Percentiles rank a stretch among this genome's conserved stretches.
Evolutionary conservation across 2,113 vertebrate genomes (phyloP).

Genomic region (Heliornis fulica): DNA sequence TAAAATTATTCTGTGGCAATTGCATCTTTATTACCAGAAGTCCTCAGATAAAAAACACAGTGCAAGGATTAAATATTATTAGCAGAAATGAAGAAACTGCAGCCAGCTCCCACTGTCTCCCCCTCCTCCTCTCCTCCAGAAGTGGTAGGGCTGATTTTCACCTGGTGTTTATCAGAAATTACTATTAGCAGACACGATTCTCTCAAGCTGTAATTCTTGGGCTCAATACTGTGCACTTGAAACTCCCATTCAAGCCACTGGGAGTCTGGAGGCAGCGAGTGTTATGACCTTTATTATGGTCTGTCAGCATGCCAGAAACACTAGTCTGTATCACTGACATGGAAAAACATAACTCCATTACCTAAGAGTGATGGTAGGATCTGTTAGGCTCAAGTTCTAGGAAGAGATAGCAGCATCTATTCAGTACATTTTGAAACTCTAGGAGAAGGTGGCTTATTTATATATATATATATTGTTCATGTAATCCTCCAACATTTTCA

Average conservation of each 20-base stretch:
- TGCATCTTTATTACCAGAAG: neutral
- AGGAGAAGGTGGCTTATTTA: neutral
- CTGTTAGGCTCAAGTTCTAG: neutral
- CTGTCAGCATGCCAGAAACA: neutral
- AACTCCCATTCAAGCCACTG: neutral
- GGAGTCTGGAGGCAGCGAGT: neutral
- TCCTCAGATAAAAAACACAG: neutral
- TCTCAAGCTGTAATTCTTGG: neutral
- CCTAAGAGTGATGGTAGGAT: neutral
- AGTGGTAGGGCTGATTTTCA: neutral
- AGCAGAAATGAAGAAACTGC: neutral
- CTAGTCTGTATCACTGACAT: neutral
- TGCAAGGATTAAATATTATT: neutral
- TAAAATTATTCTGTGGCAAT: neutral
- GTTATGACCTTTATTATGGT: neutral
- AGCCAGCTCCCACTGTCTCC: neutral
- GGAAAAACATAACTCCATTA: conserved; percentile 4
- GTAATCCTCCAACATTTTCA: neutral
- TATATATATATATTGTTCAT: neutral
- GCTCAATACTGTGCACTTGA: neutral
- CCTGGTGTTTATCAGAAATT: neutral
- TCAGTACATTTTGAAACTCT: neutral
- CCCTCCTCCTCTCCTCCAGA: neutral
- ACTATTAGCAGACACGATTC: neutral
- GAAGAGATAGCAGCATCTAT: neutral